These are phyloP conservation scores for Rhabdornis inornatus DNA, from an alignment of 2,113 vertebrate species.

Conservation along the genomic window DNA sequence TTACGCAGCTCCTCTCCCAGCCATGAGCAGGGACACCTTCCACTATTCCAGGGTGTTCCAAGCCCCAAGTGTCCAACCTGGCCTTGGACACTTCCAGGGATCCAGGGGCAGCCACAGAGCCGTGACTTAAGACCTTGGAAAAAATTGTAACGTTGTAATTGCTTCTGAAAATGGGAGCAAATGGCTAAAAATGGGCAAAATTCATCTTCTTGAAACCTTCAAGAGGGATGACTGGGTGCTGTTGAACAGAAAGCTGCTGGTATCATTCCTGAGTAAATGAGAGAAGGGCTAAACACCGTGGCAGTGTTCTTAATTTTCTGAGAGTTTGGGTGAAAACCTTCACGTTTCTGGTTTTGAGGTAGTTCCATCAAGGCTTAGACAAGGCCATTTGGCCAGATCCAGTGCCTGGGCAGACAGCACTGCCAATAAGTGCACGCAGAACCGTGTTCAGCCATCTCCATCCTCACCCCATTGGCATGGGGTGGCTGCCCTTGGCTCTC, in stretches of 20 bases:
- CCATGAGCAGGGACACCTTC: not conserved
- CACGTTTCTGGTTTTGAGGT: not conserved
- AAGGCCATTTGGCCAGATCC: no score
- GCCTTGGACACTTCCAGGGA: fast-evolving
- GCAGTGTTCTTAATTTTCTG: not conserved
- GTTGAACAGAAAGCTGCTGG: not conserved
- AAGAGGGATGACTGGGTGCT: not conserved
- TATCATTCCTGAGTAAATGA: not conserved
- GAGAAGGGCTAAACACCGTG: not conserved
- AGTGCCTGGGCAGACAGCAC: not conserved
- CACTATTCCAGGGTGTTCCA: fast-evolving
- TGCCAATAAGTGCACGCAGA: no score
- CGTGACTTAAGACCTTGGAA: not conserved
- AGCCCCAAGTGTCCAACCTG: fast-evolving
- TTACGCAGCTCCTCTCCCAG: not conserved
- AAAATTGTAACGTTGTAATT: not conserved
- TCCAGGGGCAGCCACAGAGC: not conserved
- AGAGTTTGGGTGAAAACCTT: not conserved
- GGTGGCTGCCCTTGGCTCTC: no score
- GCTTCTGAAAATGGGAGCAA: not conserved
- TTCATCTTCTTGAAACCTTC: not conserved
- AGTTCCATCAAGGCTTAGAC: not conserved
- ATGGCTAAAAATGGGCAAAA: not conserved
- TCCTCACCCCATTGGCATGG: not conserved
- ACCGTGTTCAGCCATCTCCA: not conserved